phyloP scores from a whole-genome alignment of 2,888 invertebrate genomes.

The Macrophya alboannulata region DNA sequence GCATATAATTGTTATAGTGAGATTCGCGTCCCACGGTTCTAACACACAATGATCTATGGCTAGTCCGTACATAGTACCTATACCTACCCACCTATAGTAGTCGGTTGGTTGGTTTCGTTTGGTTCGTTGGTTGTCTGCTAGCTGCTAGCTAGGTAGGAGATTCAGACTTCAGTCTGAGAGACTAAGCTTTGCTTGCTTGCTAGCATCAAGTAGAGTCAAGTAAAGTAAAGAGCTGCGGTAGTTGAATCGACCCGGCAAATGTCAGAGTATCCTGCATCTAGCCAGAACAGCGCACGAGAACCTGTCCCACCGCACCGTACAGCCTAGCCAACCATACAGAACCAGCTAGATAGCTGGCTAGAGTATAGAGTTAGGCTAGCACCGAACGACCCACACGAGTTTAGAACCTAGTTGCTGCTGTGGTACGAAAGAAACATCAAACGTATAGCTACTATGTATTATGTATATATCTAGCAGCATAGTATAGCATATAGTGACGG shows the following conservation, averaged over 20 bases:
- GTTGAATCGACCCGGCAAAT: conserved; percentile 74
- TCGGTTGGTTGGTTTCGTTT: background rate
- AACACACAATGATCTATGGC: background rate
- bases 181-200: background rate
- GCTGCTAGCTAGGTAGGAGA: background rate
- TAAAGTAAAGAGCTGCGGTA: background rate
- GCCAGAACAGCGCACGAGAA: conserved; percentile 61
- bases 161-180: background rate
- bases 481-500: background rate
- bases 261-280: conserved; percentile 73
- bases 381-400: conserved; percentile 28
- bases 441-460: conserved; percentile 8
- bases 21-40: conserved; percentile 7
- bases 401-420: conserved; percentile 36
- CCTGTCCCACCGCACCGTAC: conserved; percentile 62
- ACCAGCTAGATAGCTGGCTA: background rate
- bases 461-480: conserved; percentile 61
- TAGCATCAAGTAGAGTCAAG: background rate
- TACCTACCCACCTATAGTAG: background rate
- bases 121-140: background rate
- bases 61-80: background rate
- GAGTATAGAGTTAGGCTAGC: background rate
- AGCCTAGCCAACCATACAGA: background rate
- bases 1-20: background rate
- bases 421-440: conserved; percentile 2